Conservation (phyloP, 2,888 invertebrate species). For the Steinernema hermaphroditum region DNA sequence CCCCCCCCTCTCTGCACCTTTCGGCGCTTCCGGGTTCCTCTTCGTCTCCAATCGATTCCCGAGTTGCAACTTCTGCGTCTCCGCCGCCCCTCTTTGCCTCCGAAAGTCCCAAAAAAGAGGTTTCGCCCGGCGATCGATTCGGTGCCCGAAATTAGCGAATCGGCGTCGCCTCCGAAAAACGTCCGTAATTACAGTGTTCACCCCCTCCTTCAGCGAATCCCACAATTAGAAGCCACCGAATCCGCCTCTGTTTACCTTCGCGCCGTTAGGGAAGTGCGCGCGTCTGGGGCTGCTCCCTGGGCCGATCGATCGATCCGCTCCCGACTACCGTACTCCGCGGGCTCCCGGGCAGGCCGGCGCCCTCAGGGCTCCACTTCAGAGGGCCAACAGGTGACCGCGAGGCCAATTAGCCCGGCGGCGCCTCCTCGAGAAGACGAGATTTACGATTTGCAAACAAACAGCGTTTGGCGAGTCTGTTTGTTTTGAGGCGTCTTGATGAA, state of each 20-base stretch:
- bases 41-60: background rate
- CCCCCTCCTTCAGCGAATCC: constrained; percentile 15
- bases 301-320: constrained; percentile 11
- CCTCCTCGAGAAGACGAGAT: constrained; percentile 12
- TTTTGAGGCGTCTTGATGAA: too few relatives aligned
- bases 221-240: constrained; percentile 1
- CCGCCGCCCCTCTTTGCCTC: background rate
- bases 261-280: background rate
- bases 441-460: constrained; percentile 26
- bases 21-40: too few relatives aligned
- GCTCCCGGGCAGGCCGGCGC: background rate
- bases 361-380: constrained; percentile 25
- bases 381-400: constrained; percentile 3
- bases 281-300: background rate
- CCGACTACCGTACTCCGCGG: background rate
- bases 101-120: constrained; percentile 16
- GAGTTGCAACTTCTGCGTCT: background rate
- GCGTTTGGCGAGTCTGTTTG: background rate
- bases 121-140: constrained; percentile 14
- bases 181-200: constrained; percentile 17
- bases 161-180: constrained; percentile 19
- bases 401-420: constrained; percentile 18
- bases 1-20: too few relatives aligned
- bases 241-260: constrained; percentile 7
- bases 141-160: constrained; percentile 23